A percentile compares a stretch with the other conserved stretches of the same genome.
Evolutionary conservation across 2,797 vertebrate species (phyloP).

Genomic region (Pantherophis vulpinus): DNA sequence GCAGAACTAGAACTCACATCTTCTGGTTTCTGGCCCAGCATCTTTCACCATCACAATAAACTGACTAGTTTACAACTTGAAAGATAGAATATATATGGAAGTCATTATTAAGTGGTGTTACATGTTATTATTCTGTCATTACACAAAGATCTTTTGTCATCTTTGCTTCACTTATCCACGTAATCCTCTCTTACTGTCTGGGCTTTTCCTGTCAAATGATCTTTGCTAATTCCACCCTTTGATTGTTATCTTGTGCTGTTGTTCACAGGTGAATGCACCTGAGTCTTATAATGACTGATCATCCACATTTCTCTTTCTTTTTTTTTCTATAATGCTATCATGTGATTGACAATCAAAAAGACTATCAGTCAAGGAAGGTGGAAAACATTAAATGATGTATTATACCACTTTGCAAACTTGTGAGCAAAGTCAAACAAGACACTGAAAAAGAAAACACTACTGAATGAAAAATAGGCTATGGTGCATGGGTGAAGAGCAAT

Average conservation of each 20-base stretch:
- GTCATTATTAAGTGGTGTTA: conserved; percentile 3
- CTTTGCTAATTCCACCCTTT: conserved; percentile 23
- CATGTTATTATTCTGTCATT: conserved; percentile 3
- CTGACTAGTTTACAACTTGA: neutral
- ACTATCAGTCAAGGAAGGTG: conserved; percentile 53
- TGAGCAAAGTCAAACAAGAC: conserved; percentile 58
- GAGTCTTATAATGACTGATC: conserved; percentile 29
- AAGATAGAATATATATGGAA: neutral
- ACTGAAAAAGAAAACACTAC: conserved; percentile 42
- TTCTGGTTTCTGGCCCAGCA: neutral
- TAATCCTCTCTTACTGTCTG: neutral
- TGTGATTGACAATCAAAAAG: conserved; percentile 54
- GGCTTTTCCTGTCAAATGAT: conserved; percentile 14
- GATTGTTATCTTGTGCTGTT: conserved; percentile 41
- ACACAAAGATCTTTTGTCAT: neutral
- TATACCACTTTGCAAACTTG: conserved; percentile 38
- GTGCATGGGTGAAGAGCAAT: conserved; percentile 34
- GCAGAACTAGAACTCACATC: neutral
- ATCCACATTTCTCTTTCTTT: neutral
- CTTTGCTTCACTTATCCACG: neutral
- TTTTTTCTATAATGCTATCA: conserved; percentile 45
- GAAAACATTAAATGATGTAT: conserved; percentile 64
- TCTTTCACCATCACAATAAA: neutral
- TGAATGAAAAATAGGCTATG: conserved; percentile 54
- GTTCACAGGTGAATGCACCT: conserved; percentile 47